phyloP scores from a whole-genome alignment of 2,113 vertebrate species.

The Leuciscus idus region DNA sequence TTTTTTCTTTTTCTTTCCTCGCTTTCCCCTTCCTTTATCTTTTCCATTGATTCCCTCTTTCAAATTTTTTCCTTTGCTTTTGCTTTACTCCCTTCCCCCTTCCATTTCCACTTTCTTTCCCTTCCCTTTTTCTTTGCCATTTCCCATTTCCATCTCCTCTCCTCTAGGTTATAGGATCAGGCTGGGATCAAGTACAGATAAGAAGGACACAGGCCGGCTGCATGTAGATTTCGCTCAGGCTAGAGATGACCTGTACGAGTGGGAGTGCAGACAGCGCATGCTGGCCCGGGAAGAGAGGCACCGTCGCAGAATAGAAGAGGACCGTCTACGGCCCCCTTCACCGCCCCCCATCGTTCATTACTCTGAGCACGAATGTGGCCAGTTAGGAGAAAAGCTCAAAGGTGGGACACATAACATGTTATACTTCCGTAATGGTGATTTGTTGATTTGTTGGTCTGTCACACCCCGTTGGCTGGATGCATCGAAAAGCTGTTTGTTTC shows the following conservation, averaged over 20 bases:
- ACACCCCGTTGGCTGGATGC: neutral
- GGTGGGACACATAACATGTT: slow-evolving; percentile 69
- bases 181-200: slow-evolving; percentile 94
- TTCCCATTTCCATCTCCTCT: neutral
- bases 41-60: neutral
- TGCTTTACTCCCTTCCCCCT: neutral
- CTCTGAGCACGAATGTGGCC: slow-evolving; percentile 91
- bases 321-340: slow-evolving; percentile 85
- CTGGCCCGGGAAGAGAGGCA: slow-evolving; percentile 92
- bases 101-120: neutral
- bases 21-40: slow-evolving; percentile 25
- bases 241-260: slow-evolving; percentile 94
- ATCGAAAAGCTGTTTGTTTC: slow-evolving; percentile 36
- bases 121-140: neutral
- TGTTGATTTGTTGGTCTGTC: neutral
- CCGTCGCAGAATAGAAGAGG: slow-evolving; percentile 87
- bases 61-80: neutral
- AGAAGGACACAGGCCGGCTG: slow-evolving; percentile 91
- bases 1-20: neutral
- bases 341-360: slow-evolving; percentile 93
- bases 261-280: slow-evolving; percentile 95
- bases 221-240: slow-evolving; percentile 96
- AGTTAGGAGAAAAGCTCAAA: slow-evolving; percentile 95
- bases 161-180: slow-evolving; percentile 88
- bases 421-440: neutral